Evolutionary conservation across 1,140 invertebrate species (phyloP).

Genomic region (Drosophila subobscura): DNA sequence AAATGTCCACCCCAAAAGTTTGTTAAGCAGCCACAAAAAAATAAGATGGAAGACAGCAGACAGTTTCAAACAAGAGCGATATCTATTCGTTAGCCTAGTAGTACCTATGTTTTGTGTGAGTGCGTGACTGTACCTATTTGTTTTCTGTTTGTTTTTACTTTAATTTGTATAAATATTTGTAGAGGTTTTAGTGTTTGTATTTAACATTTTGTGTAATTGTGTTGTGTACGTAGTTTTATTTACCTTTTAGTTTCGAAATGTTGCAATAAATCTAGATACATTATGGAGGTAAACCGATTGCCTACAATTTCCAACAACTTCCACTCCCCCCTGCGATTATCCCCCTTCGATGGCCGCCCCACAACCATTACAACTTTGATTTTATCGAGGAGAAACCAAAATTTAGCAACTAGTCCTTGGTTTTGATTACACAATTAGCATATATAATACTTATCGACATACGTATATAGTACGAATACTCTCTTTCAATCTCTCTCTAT

Average conservation of each 20-base stretch:
- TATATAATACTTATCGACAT: conserved; percentile 60
- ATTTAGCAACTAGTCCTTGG: conserved; percentile 61
- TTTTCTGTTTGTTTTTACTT: conserved; percentile 26
- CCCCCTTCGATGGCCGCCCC: background rate
- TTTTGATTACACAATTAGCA: conserved; percentile 62
- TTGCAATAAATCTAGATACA: conserved; percentile 60
- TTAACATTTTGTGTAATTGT: conserved; percentile 37
- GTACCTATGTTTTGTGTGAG: conserved; percentile 28
- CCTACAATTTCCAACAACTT: background rate
- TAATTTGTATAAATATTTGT: conserved; percentile 51
- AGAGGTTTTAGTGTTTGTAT: conserved; percentile 34
- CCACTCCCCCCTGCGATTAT: background rate
- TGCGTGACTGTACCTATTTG: conserved; percentile 27
- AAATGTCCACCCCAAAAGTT: conserved; percentile 34
- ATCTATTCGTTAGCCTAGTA: conserved; percentile 35
- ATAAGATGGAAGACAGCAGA: conserved; percentile 3
- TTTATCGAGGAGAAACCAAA: conserved; percentile 49
- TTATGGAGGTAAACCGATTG: conserved; percentile 20
- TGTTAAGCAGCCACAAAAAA: conserved; percentile 22
- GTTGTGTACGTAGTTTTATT: conserved; percentile 46
- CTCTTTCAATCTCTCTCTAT: conserved; percentile 43
- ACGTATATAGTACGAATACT: conserved; percentile 60
- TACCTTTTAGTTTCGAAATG: conserved; percentile 44
- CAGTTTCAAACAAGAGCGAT: conserved; percentile 14
- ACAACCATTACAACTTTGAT: conserved; percentile 43